Evolutionary conservation across 2,888 invertebrate species (phyloP).

Genomic region (Conus canariensis): DNA sequence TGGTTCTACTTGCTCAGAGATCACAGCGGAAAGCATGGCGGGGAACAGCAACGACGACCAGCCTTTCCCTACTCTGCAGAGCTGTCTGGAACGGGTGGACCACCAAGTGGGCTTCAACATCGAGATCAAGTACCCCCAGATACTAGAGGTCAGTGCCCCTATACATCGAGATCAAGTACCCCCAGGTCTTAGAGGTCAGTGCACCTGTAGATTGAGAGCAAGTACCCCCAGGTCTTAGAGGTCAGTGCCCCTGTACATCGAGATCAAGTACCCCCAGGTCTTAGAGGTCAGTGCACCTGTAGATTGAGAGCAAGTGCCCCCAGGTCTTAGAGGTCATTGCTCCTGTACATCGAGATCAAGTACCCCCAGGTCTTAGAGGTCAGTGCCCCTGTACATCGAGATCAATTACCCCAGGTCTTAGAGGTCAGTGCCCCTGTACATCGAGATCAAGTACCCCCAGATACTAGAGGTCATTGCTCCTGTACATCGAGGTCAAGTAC

Average conservation of each 20-base stretch:
- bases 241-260: constrained; percentile 78
- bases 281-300: no score
- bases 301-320: constrained; percentile 84
- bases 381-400: constrained; percentile 81
- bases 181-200: no score
- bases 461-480: no score
- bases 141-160: constrained; percentile 80
- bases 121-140: constrained; percentile 98
- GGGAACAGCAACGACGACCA: constrained; percentile 51
- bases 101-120: constrained; percentile 96
- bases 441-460: constrained; percentile 93
- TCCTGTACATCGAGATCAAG: constrained; percentile 91
- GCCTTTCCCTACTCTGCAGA: constrained; percentile 94
- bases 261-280: constrained; percentile 91
- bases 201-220: constrained; percentile 89
- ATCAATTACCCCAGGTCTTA: constrained; percentile 87
- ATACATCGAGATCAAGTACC: constrained; percentile 94
- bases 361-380: constrained; percentile 91
- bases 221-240: constrained; percentile 93
- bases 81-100: constrained; percentile 89
- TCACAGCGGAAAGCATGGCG: constrained; percentile 43
- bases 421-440: no score
- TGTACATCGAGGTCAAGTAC: constrained; percentile 96
- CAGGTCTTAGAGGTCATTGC: no score
- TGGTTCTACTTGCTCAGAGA: constrained; percentile 18